These are phyloP conservation scores for Pseudomyrmex sp. DNA, from an alignment of 1,140 invertebrate genomes.

Conservation along the genomic window DNA sequence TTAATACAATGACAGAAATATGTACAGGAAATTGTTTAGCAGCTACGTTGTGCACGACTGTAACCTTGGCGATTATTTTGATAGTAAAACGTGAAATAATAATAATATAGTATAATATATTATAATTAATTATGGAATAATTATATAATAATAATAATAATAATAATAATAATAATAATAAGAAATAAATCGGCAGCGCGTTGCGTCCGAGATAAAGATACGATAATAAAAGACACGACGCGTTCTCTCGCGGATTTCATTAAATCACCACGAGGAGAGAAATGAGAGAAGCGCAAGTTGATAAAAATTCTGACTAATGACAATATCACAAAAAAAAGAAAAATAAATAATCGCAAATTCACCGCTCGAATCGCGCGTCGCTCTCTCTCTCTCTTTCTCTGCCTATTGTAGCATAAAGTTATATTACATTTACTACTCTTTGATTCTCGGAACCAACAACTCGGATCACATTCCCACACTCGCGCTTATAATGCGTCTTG, in stretches of 20 bases:
- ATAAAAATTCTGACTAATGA: conserved; percentile 64
- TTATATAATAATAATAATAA: conserved; percentile 54
- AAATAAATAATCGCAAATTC: conserved; percentile 70
- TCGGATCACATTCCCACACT: neutral
- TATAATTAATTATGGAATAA: conserved; percentile 18
- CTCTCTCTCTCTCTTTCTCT: conserved; percentile 35
- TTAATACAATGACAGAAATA: conserved; percentile 82
- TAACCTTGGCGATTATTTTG: conserved; percentile 73
- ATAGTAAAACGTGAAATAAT: conserved; percentile 71
- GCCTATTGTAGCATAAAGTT: conserved; percentile 64
- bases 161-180: conserved; percentile 37
- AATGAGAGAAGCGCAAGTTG: conserved; percentile 26
- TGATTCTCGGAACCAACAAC: conserved; percentile 54
- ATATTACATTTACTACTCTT: conserved; percentile 64
- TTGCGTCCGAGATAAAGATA: conserved; percentile 30
- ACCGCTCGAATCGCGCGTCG: conserved; percentile 28
- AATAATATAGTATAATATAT: conserved; percentile 69
- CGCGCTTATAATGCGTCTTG: neutral
- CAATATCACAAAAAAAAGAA: conserved; percentile 41
- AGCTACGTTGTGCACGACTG: conserved; percentile 68
- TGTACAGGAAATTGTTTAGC: conserved; percentile 76
- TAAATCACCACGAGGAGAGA: conserved; percentile 18
- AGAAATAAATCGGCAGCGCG: conserved; percentile 66
- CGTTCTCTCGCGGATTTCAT: conserved; percentile 26
- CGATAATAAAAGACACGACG: neutral